Percentiles rank a stretch among this genome's conserved stretches.
These are phyloP conservation scores for Acropternis orthonyx DNA, from an alignment of 2,797 vertebrate genomes.

Conservation along the genomic window DNA sequence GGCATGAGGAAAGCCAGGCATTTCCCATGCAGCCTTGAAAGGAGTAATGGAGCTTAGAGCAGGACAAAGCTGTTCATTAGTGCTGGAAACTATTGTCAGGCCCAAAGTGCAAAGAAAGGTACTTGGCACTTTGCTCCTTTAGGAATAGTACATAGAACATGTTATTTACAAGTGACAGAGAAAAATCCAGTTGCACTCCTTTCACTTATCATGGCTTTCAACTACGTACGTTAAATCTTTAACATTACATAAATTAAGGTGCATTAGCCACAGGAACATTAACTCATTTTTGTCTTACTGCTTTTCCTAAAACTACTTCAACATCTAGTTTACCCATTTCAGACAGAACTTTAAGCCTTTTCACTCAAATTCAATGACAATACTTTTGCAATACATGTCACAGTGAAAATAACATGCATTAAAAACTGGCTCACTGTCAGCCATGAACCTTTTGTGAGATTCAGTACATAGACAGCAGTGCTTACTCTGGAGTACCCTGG, in stretches of 20 bases:
- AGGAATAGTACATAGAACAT: fast-evolving
- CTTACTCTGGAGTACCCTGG: background rate
- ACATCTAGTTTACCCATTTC: background rate
- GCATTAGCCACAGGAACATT: background rate
- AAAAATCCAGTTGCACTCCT: background rate
- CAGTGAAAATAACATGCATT: background rate
- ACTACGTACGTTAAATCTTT: fast-evolving
- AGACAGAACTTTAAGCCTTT: background rate
- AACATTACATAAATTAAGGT: background rate
- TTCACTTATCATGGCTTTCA: background rate
- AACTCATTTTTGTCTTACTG: background rate
- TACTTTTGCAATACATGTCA: fast-evolving
- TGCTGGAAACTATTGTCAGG: background rate
- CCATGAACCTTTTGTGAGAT: background rate
- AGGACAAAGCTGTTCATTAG: background rate
- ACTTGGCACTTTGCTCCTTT: background rate
- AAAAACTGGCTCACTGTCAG: background rate
- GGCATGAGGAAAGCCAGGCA: background rate
- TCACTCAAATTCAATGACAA: background rate
- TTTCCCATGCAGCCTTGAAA: background rate
- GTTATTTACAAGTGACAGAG: background rate
- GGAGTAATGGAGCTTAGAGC: fast-evolving
- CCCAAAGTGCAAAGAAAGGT: background rate
- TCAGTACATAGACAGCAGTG: background rate
- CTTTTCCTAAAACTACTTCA: background rate